Percentiles rank a stretch among this genome's conserved stretches.
phyloP scores from a whole-genome alignment of 2,113 vertebrate species.

The Archocentrus centrarchus region DNA sequence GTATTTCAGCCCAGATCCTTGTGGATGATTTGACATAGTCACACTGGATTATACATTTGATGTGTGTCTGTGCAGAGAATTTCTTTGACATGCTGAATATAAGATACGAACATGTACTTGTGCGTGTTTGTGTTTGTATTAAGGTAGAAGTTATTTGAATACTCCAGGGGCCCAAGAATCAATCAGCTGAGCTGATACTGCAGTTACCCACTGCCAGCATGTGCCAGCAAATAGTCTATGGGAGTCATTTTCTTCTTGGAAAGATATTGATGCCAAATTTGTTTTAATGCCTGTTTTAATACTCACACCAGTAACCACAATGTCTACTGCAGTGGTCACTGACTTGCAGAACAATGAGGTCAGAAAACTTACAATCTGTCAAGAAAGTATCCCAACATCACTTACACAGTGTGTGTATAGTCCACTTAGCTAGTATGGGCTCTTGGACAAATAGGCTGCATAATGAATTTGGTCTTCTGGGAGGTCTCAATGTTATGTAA shows the following conservation, averaged over 20 bases:
- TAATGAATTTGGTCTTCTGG: constrained; percentile 51
- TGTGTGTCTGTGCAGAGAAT: constrained; percentile 10
- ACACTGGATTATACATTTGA: constrained; percentile 15
- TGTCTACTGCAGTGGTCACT: not conserved
- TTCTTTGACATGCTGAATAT: constrained; percentile 14
- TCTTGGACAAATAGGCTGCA: constrained; percentile 46
- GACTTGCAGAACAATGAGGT: not conserved
- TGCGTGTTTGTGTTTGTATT: constrained; percentile 11
- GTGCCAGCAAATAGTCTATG: not conserved
- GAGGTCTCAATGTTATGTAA: constrained; percentile 60
- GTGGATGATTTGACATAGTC: constrained; percentile 45
- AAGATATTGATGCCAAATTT: not conserved
- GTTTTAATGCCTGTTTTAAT: not conserved
- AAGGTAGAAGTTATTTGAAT: not conserved
- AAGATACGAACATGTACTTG: not conserved
- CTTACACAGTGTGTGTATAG: not conserved
- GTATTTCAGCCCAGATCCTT: constrained; percentile 41
- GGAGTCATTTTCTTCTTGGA: not conserved
- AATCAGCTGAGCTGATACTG: not conserved
- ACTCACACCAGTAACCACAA: not conserved
- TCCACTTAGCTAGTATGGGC: not conserved
- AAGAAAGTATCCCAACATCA: not conserved
- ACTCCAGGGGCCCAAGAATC: constrained; percentile 1
- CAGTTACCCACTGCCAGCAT: not conserved
- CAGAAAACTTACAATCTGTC: not conserved